Conservation (phyloP, 2,888 invertebrate species). For the Anorthoa munda region DNA sequence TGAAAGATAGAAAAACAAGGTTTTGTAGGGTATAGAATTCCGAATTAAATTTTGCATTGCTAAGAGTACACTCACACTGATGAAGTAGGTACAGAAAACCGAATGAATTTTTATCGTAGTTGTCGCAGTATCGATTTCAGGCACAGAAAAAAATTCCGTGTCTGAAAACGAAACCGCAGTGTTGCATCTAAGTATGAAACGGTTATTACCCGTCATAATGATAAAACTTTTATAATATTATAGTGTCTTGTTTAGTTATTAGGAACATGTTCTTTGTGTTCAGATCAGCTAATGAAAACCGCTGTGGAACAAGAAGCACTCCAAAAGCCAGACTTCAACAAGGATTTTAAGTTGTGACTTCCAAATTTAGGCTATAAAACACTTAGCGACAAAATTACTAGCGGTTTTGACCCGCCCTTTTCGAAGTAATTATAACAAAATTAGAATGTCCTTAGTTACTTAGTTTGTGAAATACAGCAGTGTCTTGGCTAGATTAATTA, state of each 20-base stretch:
- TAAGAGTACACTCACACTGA: background rate
- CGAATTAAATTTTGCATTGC: background rate
- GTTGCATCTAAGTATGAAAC: slow-evolving; percentile 12
- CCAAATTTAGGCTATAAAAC: background rate
- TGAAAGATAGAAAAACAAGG: background rate
- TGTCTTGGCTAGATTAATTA: slow-evolving; percentile 14
- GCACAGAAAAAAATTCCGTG: background rate
- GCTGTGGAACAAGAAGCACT: background rate
- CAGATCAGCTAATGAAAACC: background rate
- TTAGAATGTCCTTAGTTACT: background rate
- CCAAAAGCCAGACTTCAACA: background rate
- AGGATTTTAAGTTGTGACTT: background rate
- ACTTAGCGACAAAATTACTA: background rate
- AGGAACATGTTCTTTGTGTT: background rate
- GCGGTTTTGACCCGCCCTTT: background rate
- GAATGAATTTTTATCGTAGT: background rate
- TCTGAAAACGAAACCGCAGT: background rate
- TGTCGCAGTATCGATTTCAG: slow-evolving; percentile 12
- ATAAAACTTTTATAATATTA: slow-evolving; percentile 6
- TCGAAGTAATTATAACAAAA: slow-evolving; percentile 5
- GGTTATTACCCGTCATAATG: background rate
- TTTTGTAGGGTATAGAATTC: background rate
- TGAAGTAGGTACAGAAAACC: background rate
- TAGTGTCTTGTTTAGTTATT: background rate
- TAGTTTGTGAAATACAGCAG: slow-evolving; percentile 5